These are phyloP conservation scores for Gambelia wislizenii DNA, from an alignment of 2,797 vertebrate species.

Conservation along the genomic window DNA sequence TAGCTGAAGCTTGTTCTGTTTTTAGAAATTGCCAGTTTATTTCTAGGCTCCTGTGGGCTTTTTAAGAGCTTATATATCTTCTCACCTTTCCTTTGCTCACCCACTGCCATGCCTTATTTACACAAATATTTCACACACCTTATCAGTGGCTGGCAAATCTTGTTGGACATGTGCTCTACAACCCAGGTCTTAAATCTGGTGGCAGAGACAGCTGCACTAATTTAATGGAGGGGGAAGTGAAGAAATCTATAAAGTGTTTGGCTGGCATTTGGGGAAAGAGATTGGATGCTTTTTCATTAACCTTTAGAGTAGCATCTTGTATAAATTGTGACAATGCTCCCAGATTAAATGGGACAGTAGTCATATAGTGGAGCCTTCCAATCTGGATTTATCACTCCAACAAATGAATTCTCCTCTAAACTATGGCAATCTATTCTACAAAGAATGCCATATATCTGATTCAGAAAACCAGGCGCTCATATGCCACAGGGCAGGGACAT, in stretches of 20 bases:
- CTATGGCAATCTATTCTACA: slow-evolving; percentile 67
- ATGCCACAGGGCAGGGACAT: slow-evolving; percentile 57
- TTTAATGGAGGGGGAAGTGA: slow-evolving; percentile 66
- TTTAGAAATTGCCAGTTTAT: slow-evolving; percentile 32
- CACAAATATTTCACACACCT: slow-evolving; percentile 49
- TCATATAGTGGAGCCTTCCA: slow-evolving; percentile 39
- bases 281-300: slow-evolving; percentile 73
- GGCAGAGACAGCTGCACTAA: slow-evolving; percentile 66
- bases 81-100: slow-evolving; percentile 21
- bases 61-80: slow-evolving; percentile 26
- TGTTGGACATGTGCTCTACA: slow-evolving; percentile 61
- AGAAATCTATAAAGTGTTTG: slow-evolving; percentile 73
- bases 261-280: slow-evolving; percentile 75
- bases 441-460: slow-evolving; percentile 72
- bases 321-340: slow-evolving; percentile 69
- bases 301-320: slow-evolving; percentile 66
- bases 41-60: slow-evolving; percentile 35
- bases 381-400: slow-evolving; percentile 68
- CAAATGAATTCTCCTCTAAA: slow-evolving; percentile 71
- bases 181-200: slow-evolving; percentile 69
- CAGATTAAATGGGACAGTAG: slow-evolving; percentile 64
- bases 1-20: slow-evolving; percentile 19
- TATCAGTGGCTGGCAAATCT: slow-evolving; percentile 65
- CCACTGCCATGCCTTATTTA: slow-evolving; percentile 36
- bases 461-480: slow-evolving; percentile 62